Evolutionary conservation across 1,140 invertebrate genomes (phyloP), one percentile per base, ranked within the genome.

Genomic region (Drosophila nigrodunni): DNA sequence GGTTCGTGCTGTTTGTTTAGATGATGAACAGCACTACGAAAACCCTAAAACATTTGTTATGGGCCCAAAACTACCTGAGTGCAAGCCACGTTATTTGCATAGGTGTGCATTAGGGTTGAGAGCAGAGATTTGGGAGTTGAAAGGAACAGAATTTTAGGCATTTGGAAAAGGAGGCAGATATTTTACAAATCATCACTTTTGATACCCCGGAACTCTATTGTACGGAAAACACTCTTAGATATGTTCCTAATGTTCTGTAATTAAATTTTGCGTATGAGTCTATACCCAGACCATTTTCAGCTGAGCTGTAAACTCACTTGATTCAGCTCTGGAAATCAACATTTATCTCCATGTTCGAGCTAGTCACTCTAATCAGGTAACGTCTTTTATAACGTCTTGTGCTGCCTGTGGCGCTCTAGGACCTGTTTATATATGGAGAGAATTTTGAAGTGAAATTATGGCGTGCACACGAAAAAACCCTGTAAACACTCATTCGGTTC

Each of bases 21-120:
- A 30, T 59, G 46, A 70, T n/a, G 39, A 57, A 60, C 21, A 55
- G 8, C 43, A 50, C 43, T 35, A 5, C 11, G 10, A 52, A 44
- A 25, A n/a, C 18, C 43, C 11, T 37, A 41, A 35, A 41, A 21
- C 25, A 9, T 21, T 35, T 3, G 35, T 15, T 54, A 35, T 37
- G 21, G 46, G 44, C 50, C 21, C 13, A 11, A 39, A 60, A 59
- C 67, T 78, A 78, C 77, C 77, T 78, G 73, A 21, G 8, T 37
- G 2, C 10, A 9, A 7, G 18, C 5, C 35, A 54, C 47, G 18
- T 15, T 39, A 67, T 78, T 76, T 72, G 62, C 77, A 76, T 78
- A 61, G 50, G 39, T 61, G 43, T 60, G 58, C 44, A 18, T 65
- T 54, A 35, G 59, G 18, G 39, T 5, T 25, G 18, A 8, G 3